phyloP scores from a whole-genome alignment of 2,797 vertebrate genomes.

The Myotis vivesi region DNA sequence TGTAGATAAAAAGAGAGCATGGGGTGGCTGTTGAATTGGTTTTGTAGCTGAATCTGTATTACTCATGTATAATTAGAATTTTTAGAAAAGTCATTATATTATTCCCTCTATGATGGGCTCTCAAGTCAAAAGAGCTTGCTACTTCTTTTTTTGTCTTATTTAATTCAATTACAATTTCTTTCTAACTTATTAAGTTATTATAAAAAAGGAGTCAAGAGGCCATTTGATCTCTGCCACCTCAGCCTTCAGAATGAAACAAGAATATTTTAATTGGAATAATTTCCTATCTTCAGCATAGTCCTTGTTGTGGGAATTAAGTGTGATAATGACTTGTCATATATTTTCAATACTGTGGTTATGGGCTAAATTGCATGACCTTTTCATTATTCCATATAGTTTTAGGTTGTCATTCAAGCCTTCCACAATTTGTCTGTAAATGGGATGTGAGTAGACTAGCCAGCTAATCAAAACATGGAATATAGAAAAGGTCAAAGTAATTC shows the following conservation, averaged over 20 bases:
- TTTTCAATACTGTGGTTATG: slow-evolving; percentile 67
- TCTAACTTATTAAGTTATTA: slow-evolving; percentile 64
- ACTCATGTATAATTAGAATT: slow-evolving; percentile 55
- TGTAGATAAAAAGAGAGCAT: slow-evolving; percentile 81
- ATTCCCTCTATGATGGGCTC: slow-evolving; percentile 13
- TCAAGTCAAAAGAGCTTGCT: slow-evolving; percentile 46
- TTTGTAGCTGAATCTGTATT: slow-evolving; percentile 60
- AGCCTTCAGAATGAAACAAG: slow-evolving; percentile 61
- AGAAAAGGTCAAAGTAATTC: slow-evolving; percentile 80
- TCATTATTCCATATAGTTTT: slow-evolving; percentile 64
- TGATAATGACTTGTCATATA: slow-evolving; percentile 70
- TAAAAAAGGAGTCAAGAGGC: slow-evolving; percentile 62
- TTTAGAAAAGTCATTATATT: slow-evolving; percentile 41
- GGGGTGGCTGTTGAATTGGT: slow-evolving; percentile 64
- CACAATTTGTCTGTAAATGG: slow-evolving; percentile 54
- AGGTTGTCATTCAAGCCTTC: slow-evolving; percentile 75
- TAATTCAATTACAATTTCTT: slow-evolving; percentile 69
- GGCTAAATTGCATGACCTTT: slow-evolving; percentile 83
- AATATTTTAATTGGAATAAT: slow-evolving; percentile 76
- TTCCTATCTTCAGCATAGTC: slow-evolving; percentile 62
- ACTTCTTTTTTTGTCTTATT: slow-evolving; percentile 45
- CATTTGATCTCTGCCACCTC: slow-evolving; percentile 61
- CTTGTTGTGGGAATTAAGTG: slow-evolving; percentile 68
- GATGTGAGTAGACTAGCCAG: slow-evolving; percentile 67
- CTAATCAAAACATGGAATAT: slow-evolving; percentile 72